Evolutionary conservation across 1,140 invertebrate species (phyloP), one percentile per base, ranked within the genome.

Genomic region (Eupeodes corollae): DNA sequence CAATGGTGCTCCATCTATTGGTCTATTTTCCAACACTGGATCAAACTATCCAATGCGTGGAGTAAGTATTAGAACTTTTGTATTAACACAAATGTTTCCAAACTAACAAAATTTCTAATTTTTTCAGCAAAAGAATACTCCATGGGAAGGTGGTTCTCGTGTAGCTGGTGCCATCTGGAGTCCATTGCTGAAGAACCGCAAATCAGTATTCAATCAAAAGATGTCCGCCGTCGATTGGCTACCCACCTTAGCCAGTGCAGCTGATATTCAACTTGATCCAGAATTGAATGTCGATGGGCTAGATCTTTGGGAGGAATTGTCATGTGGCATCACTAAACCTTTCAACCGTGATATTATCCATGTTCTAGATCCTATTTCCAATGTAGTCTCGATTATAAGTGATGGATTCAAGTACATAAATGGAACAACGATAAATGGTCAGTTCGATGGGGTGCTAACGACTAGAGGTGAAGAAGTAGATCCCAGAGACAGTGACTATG

Each of bases 31-130:
- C 9, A 94, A 93, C 67, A 76, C 77, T 32, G 90, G 85, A 11
- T 90, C 85, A 19, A 95, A 95, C 72, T 91, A 79, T 74, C 91
- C 91, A 34, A 70, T 94, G 0, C 77, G 85, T 69, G 88, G 88
- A 35, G 81, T 86, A 73, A 39, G 26, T 43, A 73, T 44, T 19
- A 5, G 5, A 13, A 42, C 3, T n/a, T 43, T 31, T 3, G 3
- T 43, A 33, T 26, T 11, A 3, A 30, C 2, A 21, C 5, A 11
- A 33, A 21, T 31, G n/a, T n/a, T n/a, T n/a, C n/a, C 15, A 35
- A 45, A 14, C 34, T 19, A 45, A 34, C 19, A 14, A 37, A 5
- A n/a, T 41, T 12, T 16, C 42, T 30, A 15, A 21, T 26, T 14
- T 39, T 14, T 38, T 34, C 19, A 59, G 56, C 69, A 75, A 48